Percentiles rank a stretch among this genome's conserved stretches.
These are phyloP conservation scores for Endotricha flammealis DNA, from an alignment of 2,888 invertebrate species.

Conservation along the genomic window DNA sequence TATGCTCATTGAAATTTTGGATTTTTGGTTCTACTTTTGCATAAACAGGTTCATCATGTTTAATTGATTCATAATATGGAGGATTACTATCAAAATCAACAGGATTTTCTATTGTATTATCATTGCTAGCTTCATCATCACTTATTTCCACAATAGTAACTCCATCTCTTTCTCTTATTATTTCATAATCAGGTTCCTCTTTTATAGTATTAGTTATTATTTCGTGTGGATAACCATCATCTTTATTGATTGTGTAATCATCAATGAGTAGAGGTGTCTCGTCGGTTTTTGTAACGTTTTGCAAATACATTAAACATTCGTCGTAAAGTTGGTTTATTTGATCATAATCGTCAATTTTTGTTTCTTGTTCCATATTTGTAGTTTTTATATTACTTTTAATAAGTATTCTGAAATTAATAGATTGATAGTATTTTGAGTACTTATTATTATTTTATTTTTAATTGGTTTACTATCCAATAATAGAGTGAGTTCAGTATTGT, in stretches of 20 bases:
- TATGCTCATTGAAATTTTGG: constrained; percentile 18
- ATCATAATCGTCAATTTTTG: constrained; percentile 26
- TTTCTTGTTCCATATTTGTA: constrained; percentile 22
- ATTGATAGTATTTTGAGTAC: no score
- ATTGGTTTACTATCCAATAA: no score
- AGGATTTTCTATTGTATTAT: not conserved
- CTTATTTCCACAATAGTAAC: constrained; percentile 11
- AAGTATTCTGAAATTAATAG: no score
- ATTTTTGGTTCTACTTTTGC: constrained; percentile 9
- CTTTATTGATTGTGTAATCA: constrained; percentile 17
- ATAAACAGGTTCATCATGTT: constrained; percentile 8
- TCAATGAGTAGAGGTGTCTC: constrained; percentile 9
- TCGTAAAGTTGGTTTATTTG: constrained; percentile 59
- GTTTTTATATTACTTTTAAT: no score
- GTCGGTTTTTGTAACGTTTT: constrained; percentile 23
- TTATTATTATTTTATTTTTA: no score
- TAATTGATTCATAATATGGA: constrained; percentile 32
- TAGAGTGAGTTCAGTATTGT: no score
- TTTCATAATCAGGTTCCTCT: constrained; percentile 43
- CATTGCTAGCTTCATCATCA: constrained; percentile 9
- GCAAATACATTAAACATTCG: constrained; percentile 59
- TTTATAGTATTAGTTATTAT: constrained; percentile 10
- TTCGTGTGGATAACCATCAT: constrained; percentile 15
- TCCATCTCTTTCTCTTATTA: constrained; percentile 28
- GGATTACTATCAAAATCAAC: not conserved